Evolutionary conservation across 2,797 vertebrate genomes (phyloP), one percentile per base, ranked within the genome.

Genomic region (Melanotaenia pygmaea): DNA sequence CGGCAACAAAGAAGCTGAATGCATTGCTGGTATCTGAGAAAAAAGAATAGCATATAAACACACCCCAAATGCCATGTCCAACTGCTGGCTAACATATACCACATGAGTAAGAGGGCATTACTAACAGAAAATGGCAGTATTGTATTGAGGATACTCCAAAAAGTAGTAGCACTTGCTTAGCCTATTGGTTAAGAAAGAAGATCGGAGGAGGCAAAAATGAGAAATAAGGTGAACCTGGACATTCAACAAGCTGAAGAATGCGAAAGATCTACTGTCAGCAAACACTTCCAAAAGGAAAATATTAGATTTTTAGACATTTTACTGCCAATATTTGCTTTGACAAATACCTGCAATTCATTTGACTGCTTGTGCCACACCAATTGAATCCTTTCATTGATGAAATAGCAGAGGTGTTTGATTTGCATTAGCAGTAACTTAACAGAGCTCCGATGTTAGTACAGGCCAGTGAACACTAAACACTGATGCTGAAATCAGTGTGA

Each of bases 321-420:
- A 40, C 13, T 14, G 38, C 4, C 13, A 40, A 16, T 40, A 40
- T 40, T 40, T 40, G 13, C 38, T 3, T 40, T 40, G 37, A 38
- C 11, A 38, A 38, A 38, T 38, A 12, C 14, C 14, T 40, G 13
- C 14, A 40, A 14, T 40, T 40, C 38, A 40, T 40, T 13, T 40
- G 38, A 40, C 14, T 14, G 14, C 38, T 50, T 47, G 45, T 50
- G 6, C n/a, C 10, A 50, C 28, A 50, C 4, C 18, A 11, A 1
- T 26, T 61, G 24, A 14, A 40, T 60, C 45, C 22, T 61, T 61
- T 26, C 38, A 50, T 12, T 24, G 37, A 37, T 62, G 59, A n/a
- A 69, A 22, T 64, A 34, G n/a, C 13, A 65, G 12, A 34, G 20
- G 37, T 45, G 60, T 53, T 59, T 43, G 58, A 16, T 59, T 81